Percentiles rank a stretch among this genome's conserved stretches.
phyloP scores from a whole-genome alignment of 1,140 invertebrate species.

The Geopemphigus sp. region DNA sequence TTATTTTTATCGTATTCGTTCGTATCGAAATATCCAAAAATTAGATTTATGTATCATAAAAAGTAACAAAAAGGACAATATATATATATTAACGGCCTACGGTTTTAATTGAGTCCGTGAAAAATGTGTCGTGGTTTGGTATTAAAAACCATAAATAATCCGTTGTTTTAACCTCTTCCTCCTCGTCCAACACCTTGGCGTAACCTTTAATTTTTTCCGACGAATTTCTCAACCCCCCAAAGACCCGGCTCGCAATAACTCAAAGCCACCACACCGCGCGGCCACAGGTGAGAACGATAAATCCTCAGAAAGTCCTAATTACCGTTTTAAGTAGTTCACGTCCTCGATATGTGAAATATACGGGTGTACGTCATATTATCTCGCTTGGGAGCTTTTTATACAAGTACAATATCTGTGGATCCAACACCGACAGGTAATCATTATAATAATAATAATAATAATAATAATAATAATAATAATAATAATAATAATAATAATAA shows the following conservation, averaged over 20 bases:
- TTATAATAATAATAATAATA: too few species aligned
- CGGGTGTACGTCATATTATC: neutral
- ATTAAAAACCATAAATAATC: slow-evolving; percentile 49
- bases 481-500: too few species aligned
- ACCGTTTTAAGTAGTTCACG: slow-evolving; percentile 33
- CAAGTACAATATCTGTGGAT: too few species aligned
- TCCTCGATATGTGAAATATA: slow-evolving; percentile 25
- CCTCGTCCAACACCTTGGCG: neutral
- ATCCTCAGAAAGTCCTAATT: slow-evolving; percentile 43
- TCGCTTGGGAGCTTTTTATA: too few species aligned
- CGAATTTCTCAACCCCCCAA: slow-evolving; percentile 16
- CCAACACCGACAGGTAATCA: too few species aligned
- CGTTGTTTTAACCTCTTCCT: slow-evolving; percentile 14
- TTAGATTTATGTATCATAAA: slow-evolving; percentile 28
- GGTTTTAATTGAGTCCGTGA: slow-evolving; percentile 44
- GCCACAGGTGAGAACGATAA: slow-evolving; percentile 43
- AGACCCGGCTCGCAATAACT: slow-evolving; percentile 10
- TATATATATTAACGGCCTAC: slow-evolving; percentile 10
- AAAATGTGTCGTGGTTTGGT: slow-evolving; percentile 37
- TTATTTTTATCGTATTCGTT: neutral
- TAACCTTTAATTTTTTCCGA: slow-evolving; percentile 38
- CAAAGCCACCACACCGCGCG: slow-evolving; percentile 7
- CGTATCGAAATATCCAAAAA: slow-evolving; percentile 2
- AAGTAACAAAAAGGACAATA: neutral
- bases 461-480: too few species aligned